Evolutionary conservation across 2,113 vertebrate species (phyloP), one percentile per base, ranked within the genome.

Genomic region (Poeciliopsis retropinna): DNA sequence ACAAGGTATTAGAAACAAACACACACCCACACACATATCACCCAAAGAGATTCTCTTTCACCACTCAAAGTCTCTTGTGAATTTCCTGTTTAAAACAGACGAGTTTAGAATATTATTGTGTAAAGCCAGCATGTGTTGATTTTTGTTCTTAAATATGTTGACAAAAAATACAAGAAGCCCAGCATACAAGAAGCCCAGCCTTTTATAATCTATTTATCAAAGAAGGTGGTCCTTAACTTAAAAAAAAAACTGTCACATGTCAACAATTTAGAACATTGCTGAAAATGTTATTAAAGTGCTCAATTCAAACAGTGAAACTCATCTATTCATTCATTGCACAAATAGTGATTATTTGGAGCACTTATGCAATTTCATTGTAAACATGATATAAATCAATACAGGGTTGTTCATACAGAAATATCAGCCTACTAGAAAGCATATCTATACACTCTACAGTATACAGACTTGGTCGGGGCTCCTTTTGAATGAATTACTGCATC

Each of bases 41-140:
- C 73, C 39, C 66, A 28, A 34, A 64, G 73, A 65, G 64, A 68
- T 75, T 82, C 73, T 61, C 63, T 32, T 64, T 79, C 64, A 72
- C 60, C 82, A 78, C 66, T 72, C 76, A 67, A 73, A 85, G 78
- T 31, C 37, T 15, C 17, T 32, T 70, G 30, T 83, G 67, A 80
- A 69, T 84, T 73, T 27, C 31, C 72, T 70, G 66, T 76, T 67
- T 78, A 70, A 77, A 78, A 62, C 47, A 73, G 65, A 73, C 65
- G n/a, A 73, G 65, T 71, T 13, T 32, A 73, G 70, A 66, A 67
- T 70, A 28, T 65, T 44, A 69, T 10, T 60, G 41, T 68, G 11
- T 30, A 17, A 2, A 61, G 13, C 10, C 30, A 76, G 31, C 32
- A 9, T 64, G 47, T 64, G 54, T 30, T 72, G 32, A 75, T 70